phyloP scores from a whole-genome alignment of 2,888 invertebrate genomes.

The Troides helena region DNA sequence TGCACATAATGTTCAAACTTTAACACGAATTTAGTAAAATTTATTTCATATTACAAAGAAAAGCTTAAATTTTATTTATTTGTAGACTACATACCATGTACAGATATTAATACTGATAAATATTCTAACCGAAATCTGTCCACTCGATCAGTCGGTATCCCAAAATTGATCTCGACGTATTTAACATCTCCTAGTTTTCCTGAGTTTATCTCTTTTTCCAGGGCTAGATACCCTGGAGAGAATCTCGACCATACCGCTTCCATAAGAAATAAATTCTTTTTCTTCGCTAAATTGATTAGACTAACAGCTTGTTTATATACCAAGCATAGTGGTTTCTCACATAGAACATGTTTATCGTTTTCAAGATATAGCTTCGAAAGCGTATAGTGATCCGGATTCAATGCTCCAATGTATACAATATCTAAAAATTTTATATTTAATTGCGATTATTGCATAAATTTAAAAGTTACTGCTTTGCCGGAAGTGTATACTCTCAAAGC shows the following conservation, averaged over 20 bases:
- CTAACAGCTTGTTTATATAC: slow-evolving; percentile 87
- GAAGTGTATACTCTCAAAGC: too few species aligned
- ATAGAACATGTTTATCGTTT: slow-evolving; percentile 91
- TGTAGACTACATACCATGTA: too few species aligned
- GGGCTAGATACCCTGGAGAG: slow-evolving; percentile 86
- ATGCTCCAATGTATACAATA: slow-evolving; percentile 89
- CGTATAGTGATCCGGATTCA: slow-evolving; percentile 87
- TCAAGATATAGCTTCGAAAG: slow-evolving; percentile 87
- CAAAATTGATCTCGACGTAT: slow-evolving; percentile 85
- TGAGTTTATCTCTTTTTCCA: slow-evolving; percentile 83
- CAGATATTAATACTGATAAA: too few species aligned
- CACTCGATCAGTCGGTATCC: slow-evolving; percentile 73
- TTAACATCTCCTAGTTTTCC: slow-evolving; percentile 85
- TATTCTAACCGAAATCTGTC: slow-evolving; percentile 52
- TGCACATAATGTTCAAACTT: too few species aligned
- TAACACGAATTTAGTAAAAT: too few species aligned
- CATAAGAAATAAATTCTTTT: slow-evolving; percentile 89
- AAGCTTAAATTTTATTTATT: too few species aligned
- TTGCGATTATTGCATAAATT: too few species aligned
- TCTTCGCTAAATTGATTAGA: slow-evolving; percentile 84
- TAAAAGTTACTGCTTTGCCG: too few species aligned
- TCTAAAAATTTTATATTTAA: slow-evolving; percentile 76
- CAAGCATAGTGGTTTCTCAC: slow-evolving; percentile 94
- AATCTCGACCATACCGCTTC: slow-evolving; percentile 95
- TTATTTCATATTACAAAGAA: too few species aligned